Evolutionary conservation across 2,797 vertebrate genomes (phyloP).

Genomic region (Zalophus californianus): DNA sequence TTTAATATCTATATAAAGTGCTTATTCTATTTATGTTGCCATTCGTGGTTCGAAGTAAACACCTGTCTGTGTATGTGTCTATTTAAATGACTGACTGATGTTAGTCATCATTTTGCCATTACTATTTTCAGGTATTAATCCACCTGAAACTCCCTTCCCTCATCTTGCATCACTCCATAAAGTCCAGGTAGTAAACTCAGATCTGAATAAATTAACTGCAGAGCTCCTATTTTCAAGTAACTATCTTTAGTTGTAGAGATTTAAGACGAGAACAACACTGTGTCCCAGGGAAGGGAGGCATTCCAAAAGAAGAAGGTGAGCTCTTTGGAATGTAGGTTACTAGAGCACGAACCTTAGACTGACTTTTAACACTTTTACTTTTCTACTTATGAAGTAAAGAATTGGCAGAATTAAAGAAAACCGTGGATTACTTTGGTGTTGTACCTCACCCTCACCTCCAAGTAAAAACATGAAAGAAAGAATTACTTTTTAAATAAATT

Average conservation of each 20-base stretch:
- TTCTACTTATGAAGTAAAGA: conserved; percentile 26
- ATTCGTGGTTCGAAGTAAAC: not conserved
- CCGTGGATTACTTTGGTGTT: not conserved
- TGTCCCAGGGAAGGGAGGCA: not conserved
- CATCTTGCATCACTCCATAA: not conserved
- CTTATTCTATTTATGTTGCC: not conserved
- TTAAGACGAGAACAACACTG: not conserved
- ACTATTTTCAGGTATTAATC: conserved; percentile 15
- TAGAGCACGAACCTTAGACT: not conserved
- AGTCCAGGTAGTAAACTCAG: not conserved
- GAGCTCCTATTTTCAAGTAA: not conserved
- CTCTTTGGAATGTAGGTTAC: not conserved
- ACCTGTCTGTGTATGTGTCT: not conserved
- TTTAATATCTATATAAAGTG: not conserved
- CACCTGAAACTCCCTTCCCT: not conserved
- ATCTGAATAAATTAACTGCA: not conserved
- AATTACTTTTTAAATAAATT: conserved; percentile 41
- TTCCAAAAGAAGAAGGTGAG: not conserved
- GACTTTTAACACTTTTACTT: not conserved
- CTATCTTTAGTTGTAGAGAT: not conserved
- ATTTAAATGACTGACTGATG: not conserved
- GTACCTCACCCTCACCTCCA: not conserved
- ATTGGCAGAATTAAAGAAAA: not conserved
- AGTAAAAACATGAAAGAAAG: not conserved
- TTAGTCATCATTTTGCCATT: not conserved